Evolutionary conservation across 37 sponge, comb jelly and placozoan species (phyloP), one percentile per base, ranked within the genome.

Genomic region (Cliona cf. orientalis): DNA sequence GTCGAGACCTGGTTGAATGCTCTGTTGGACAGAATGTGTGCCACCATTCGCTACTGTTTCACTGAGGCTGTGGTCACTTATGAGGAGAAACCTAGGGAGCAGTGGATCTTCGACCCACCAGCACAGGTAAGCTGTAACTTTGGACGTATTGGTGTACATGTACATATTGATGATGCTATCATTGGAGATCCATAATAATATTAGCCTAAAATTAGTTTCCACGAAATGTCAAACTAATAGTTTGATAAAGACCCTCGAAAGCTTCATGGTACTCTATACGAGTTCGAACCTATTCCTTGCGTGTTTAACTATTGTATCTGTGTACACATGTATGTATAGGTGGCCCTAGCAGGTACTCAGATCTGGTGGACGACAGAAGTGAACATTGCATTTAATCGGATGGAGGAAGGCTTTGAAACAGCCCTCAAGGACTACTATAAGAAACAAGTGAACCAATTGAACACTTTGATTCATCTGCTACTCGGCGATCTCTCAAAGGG

Each of bases 291-390:
- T n/a, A n/a, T n/a, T n/a, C n/a, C n/a, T n/a, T n/a, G n/a, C n/a
- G n/a, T n/a, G n/a, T n/a, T n/a, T n/a, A n/a, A n/a, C n/a, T n/a
- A n/a, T n/a, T n/a, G n/a, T 69, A 25, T 69, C 9, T 40, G 1
- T 2, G 70, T 69, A 2, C n/a, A 5, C 7, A 17, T 46, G 2
- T 73, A 2, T 28, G 2, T 53, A 9, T 57, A 81, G 81, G 96
- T 98, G 38, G 99, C 99, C 4, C 92, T 98, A 37, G 91, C 94
- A 23, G 86, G 86, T 9, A 96, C 97, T 60, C 99, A 98, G 85
- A 89, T 98, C 66, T 98, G 99, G 99, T 98, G 99, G 99, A 93
- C 94, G 43, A 93, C 96, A 32, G 99, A 98, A 75, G 96, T 98
- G 11, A 91, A 91, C 56, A 83, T 98, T 14, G 94, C 96, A 61